Percentiles rank a stretch among this genome's conserved stretches.
Conservation (phyloP, 2,797 vertebrate species). For the Sebastiscus tertius region DNA sequence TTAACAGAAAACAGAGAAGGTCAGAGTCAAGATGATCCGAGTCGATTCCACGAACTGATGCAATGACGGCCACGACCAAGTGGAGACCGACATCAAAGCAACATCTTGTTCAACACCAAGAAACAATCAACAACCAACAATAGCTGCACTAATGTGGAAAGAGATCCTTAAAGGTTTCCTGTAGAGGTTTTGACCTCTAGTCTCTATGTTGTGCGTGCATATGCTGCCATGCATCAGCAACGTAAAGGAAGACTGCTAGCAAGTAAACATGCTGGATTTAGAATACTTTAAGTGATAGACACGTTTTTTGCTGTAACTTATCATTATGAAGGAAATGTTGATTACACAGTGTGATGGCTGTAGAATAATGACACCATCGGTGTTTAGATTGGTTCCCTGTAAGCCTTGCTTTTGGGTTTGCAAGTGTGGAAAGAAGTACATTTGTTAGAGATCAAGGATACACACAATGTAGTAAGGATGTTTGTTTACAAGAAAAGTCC, state of each 20-base stretch:
- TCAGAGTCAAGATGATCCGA: background rate
- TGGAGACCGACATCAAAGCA: background rate
- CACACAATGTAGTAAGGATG: too few relatives aligned
- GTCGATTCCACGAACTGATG: background rate
- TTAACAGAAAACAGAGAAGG: background rate
- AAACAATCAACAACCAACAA: background rate
- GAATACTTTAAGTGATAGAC: too few relatives aligned
- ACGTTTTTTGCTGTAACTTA: background rate
- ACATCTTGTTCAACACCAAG: background rate
- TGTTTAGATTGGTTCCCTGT: rapidly evolving
- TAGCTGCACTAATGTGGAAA: background rate
- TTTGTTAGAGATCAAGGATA: too few relatives aligned
- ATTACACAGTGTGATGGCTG: too few relatives aligned
- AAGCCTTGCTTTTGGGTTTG: rapidly evolving
- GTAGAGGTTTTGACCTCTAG: too few relatives aligned
- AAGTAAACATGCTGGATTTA: too few relatives aligned
- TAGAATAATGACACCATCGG: rapidly evolving
- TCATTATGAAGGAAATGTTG: background rate
- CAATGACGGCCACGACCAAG: background rate
- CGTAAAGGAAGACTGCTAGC: too few relatives aligned
- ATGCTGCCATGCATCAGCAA: too few relatives aligned
- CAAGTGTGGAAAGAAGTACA: rapidly evolving
- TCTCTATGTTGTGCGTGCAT: background rate
- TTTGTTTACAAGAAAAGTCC: too few relatives aligned
- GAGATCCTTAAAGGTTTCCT: background rate